Evolutionary conservation across 2,113 vertebrate genomes (phyloP).

Genomic region (Cheilinus undulatus): DNA sequence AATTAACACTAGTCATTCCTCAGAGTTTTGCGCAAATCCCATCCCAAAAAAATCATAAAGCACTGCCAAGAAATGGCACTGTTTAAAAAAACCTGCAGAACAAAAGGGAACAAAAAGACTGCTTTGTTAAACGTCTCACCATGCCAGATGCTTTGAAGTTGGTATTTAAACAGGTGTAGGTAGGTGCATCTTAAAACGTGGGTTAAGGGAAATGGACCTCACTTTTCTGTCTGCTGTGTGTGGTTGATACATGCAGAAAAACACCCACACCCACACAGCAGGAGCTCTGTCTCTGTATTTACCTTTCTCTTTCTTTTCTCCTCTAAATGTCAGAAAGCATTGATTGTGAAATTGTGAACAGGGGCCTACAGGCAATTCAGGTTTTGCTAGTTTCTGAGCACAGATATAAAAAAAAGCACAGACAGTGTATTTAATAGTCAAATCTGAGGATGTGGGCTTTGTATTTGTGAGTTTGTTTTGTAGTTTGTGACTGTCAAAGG

Average conservation of each 20-base stretch:
- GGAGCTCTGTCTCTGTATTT: background rate
- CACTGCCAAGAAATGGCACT: background rate
- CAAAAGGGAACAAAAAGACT: background rate
- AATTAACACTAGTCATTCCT: too few species aligned
- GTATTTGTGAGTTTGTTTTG: background rate
- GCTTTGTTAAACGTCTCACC: background rate
- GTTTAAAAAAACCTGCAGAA: background rate
- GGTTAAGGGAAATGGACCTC: slow-evolving; percentile 9
- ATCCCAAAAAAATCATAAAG: slow-evolving; percentile 7
- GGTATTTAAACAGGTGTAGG: slow-evolving; percentile 12
- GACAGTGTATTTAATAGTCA: slow-evolving; percentile 72
- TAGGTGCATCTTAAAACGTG: background rate
- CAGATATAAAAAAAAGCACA: slow-evolving; percentile 25
- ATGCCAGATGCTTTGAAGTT: background rate
- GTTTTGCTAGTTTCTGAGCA: slow-evolving; percentile 60
- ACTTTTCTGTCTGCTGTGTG: slow-evolving; percentile 9
- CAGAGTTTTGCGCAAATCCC: too few species aligned
- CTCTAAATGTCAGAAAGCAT: slow-evolving; percentile 75
- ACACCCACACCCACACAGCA: background rate
- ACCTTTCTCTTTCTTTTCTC: background rate
- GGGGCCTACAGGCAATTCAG: slow-evolving; percentile 58
- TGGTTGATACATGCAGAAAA: background rate
- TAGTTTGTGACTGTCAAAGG: background rate
- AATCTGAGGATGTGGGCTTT: background rate
- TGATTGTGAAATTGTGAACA: slow-evolving; percentile 62